Percentiles rank a stretch among this genome's conserved stretches.
phyloP scores from a whole-genome alignment of 2,888 invertebrate genomes.

The Spialia ferax region DNA sequence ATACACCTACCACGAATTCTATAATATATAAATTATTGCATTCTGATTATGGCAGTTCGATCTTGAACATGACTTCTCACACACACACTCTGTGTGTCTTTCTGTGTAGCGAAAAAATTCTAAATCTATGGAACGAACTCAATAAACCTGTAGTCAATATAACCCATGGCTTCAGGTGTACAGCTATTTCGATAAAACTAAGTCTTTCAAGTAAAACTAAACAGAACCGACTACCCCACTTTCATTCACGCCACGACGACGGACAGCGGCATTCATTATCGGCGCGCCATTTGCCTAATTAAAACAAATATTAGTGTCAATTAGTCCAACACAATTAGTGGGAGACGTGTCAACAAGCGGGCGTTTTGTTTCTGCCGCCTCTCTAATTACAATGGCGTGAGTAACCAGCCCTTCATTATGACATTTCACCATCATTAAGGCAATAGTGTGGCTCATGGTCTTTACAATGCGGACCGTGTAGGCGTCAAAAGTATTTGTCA shows the following conservation, averaged over 20 bases:
- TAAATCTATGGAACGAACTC: too few relatives aligned
- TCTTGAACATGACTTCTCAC: too few relatives aligned
- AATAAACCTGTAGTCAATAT: too few relatives aligned
- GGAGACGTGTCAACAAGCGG: slow-evolving; percentile 54
- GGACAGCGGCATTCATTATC: slow-evolving; percentile 17
- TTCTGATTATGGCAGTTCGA: too few relatives aligned
- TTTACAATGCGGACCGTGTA: slow-evolving; percentile 4
- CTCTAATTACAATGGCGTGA: slow-evolving; percentile 35
- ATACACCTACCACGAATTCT: too few relatives aligned
- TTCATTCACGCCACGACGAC: neutral
- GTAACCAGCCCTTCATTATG: slow-evolving; percentile 34
- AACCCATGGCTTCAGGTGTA: too few relatives aligned
- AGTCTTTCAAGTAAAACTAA: neutral
- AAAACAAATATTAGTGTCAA: slow-evolving; percentile 42
- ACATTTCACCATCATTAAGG: slow-evolving; percentile 27
- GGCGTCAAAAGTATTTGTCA: neutral
- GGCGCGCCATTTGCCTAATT: slow-evolving; percentile 30
- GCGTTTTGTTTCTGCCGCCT: slow-evolving; percentile 53
- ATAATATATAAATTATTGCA: too few relatives aligned
- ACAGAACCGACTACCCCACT: neutral
- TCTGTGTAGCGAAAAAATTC: too few relatives aligned
- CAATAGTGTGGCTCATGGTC: neutral
- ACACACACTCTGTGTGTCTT: too few relatives aligned
- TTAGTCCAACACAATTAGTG: slow-evolving; percentile 49
- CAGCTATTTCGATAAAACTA: too few relatives aligned